Evolutionary conservation across 1,140 invertebrate genomes (phyloP).

Genomic region (Copidosoma floridanum): DNA sequence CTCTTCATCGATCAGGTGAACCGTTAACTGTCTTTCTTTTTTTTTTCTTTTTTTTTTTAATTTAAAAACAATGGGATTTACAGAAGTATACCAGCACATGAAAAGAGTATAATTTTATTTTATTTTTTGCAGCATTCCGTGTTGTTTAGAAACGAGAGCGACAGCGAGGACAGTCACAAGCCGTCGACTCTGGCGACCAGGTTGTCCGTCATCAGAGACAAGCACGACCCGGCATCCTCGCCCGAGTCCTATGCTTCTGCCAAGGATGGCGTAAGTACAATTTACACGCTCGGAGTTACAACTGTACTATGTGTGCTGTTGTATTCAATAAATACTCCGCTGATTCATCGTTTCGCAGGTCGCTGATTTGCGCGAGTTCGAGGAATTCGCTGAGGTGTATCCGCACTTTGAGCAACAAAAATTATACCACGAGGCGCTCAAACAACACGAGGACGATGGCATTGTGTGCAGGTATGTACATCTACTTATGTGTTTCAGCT

Average conservation of each 20-base stretch:
- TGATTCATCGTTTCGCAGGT: constrained; percentile 75
- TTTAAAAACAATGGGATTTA: too few relatives aligned
- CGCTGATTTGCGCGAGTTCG: constrained; percentile 85
- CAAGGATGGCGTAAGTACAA: constrained; percentile 75
- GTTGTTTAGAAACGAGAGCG: constrained; percentile 75
- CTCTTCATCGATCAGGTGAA: constrained; percentile 67
- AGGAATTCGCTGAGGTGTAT: constrained; percentile 74
- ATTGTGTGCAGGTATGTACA: constrained; percentile 70
- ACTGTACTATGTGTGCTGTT: too few relatives aligned
- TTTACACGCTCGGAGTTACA: too few relatives aligned
- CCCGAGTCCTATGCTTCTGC: constrained; percentile 93
- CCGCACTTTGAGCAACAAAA: constrained; percentile 76
- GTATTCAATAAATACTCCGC: too few relatives aligned
- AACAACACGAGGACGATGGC: constrained; percentile 72
- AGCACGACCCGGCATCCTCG: constrained; percentile 63
- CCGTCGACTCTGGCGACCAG: constrained; percentile 45
- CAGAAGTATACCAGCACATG: too few relatives aligned
- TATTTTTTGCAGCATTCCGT: constrained; percentile 72
- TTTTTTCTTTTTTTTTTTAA: too few relatives aligned
- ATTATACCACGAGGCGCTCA: constrained; percentile 77
- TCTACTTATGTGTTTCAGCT: constrained; percentile 39
- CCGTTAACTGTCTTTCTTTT: too few relatives aligned
- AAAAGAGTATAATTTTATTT: too few relatives aligned
- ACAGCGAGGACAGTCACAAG: constrained; percentile 53
- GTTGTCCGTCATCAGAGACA: constrained; percentile 47